Evolutionary conservation across 2,888 invertebrate genomes (phyloP), one percentile per base, ranked within the genome.

Genomic region (Meandrusa payeni): DNA sequence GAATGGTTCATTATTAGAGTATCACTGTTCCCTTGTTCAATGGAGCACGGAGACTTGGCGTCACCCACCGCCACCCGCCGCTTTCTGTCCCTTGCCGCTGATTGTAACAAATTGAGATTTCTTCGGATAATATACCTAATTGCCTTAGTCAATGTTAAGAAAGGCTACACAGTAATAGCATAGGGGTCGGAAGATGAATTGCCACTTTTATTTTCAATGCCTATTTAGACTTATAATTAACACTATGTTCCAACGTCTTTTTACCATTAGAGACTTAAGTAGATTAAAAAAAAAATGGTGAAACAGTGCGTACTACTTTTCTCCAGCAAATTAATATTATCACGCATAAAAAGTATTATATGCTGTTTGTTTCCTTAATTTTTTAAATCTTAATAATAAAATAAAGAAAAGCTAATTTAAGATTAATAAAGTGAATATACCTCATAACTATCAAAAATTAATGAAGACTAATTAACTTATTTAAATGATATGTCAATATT

Each of bases 1-100:
- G 74, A 85, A 87, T 82, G 76, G 76, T 59, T 72, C 65, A 64
- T 82, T 81, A 87, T 86, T 83, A 86, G 72, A 75, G 73, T 76
- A 80, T 81, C 76, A 80, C 83, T 83, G 81, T 82, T 76, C 67
- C 72, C 54, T 65, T 54, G 76, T 59, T 64, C 69, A 79, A 80
- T 80, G 82, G 66, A 64, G 64, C 74, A 69, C 53, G 60, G 54
- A 58, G 62, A 57, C 62, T 62, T 55, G 66, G n/a, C n/a, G n/a
- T 64, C 59, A 62, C 51, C 64, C 52, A 61, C 52, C 59, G 55
- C 51, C 54, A 61, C 67, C 61, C 56, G 61, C 52, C 57, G 33
- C 7, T 51, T 57, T 56, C 68, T 49, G 57, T 57, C 69, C 64
- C 69, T 73, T 76, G 76, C 65, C 55, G 50, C 55, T 82, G 78